phyloP scores from a whole-genome alignment of 2,888 invertebrate genomes.

The Phrixothrix hirtus region DNA sequence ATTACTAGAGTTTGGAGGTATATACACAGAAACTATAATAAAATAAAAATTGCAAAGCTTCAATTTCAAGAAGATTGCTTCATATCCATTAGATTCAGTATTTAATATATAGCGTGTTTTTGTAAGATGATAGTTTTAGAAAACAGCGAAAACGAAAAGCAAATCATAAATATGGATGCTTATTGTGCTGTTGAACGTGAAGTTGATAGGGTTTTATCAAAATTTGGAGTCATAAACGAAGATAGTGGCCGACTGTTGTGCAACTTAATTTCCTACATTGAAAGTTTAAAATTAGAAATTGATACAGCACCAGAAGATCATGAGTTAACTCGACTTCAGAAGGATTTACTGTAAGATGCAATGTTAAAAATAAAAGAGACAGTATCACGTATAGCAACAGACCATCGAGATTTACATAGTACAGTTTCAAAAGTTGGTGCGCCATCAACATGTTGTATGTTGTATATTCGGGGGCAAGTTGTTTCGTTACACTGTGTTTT shows the following conservation, averaged over 20 bases:
- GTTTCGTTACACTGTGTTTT: no score
- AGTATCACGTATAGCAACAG: constrained; percentile 79
- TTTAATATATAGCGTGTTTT: no score
- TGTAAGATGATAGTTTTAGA: no score
- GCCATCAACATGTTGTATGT: no score
- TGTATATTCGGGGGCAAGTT: no score
- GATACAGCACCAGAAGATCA: constrained; percentile 72
- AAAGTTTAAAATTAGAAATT: constrained; percentile 72
- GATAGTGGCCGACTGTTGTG: constrained; percentile 71
- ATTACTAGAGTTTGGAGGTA: no score
- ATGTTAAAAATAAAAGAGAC: constrained; percentile 81
- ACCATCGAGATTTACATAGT: constrained; percentile 81
- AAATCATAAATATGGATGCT: constrained; percentile 67
- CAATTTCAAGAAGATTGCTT: no score
- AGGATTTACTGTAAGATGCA: constrained; percentile 72
- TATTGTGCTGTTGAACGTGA: constrained; percentile 82
- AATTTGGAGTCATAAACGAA: constrained; percentile 77
- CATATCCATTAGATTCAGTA: no score
- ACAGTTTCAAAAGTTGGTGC: constrained; percentile 92
- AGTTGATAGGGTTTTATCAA: constrained; percentile 81
- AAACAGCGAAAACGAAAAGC: no score
- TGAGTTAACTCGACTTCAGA: constrained; percentile 71
- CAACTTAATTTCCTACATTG: constrained; percentile 73
- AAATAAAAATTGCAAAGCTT: no score
- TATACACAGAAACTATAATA: no score